Evolutionary conservation across 2,113 vertebrate species (phyloP).

Genomic region (Brachypteracias leptosomus): DNA sequence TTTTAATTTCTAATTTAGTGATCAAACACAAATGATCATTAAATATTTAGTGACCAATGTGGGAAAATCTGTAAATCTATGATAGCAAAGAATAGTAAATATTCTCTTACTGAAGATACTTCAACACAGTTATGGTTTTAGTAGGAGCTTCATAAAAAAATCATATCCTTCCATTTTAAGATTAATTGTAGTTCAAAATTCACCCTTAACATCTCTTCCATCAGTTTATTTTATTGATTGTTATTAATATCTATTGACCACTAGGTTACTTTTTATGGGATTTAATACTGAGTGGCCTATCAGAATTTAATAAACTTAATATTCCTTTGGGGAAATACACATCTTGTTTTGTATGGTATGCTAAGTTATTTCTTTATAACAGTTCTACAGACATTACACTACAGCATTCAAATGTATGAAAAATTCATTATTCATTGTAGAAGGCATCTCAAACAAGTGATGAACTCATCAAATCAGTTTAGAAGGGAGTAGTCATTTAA

Average conservation of each 20-base stretch:
- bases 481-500: conserved; percentile 4
- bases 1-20: not conserved
- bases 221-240: not conserved
- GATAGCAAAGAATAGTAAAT: not conserved
- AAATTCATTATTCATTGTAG: not conserved
- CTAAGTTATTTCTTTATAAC: not conserved
- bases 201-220: not conserved
- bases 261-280: not conserved
- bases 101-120: not conserved
- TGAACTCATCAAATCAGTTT: not conserved
- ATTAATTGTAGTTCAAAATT: not conserved
- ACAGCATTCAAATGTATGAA: not conserved
- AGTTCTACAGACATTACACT: not conserved
- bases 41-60: not conserved
- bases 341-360: not conserved
- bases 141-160: not conserved
- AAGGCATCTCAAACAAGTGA: not conserved
- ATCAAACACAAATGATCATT: not conserved
- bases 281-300: not conserved
- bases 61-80: not conserved
- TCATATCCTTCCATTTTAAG: not conserved
- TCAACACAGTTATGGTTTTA: not conserved
- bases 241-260: not conserved
- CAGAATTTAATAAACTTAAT: not conserved
- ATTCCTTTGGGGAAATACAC: not conserved